Evolutionary conservation across 2,797 vertebrate species (phyloP), one percentile per base, ranked within the genome.

Genomic region (Takifugu ocellatus): DNA sequence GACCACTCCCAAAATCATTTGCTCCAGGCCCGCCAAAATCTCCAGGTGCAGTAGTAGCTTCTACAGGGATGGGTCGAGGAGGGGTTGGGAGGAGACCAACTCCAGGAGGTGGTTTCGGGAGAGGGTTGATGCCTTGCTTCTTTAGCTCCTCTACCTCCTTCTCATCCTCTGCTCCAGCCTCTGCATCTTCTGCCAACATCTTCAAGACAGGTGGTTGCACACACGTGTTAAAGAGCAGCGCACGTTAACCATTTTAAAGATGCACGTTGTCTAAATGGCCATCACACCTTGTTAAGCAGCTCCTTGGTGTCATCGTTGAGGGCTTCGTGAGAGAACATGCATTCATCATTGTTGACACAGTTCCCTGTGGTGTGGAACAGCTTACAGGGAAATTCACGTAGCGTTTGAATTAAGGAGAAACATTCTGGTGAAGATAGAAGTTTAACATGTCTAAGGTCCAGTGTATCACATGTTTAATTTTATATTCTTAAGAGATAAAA

Each of bases 131-230:
- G 42, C 96, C 96, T 65, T 97, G 96, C 69, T 98, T 98, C 81
- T 98, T 98, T 36, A 98, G 83, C 60, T 98, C 96, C 72, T 98
- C 96, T 2, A 98, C 95, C 67, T 98, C 96, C 73, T 98, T 98
- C 78, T 98, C 96, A 0, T 98, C 96, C 70, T 98, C 96, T 0
- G 96, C 96, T 1, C 96, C 95, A 0, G 95, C 96, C 74, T 98
- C 96, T 0, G 96, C 96, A 2, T 98, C 96, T 0, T 97, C 95
- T 0, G 94, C 95, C 74, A 98, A 48, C 94, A 98, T 97, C 95
- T 98, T 48, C 8, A n/a, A 4, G 15, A 43, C 16, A 46, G 2
- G 44, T 8, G n/a, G 17, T 46, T 21, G n/a, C 17, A 12, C 14
- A 39, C 10, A 39, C 36, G 12, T 39, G 5, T 14, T 39, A 39